Conservation (phyloP, 2,113 vertebrate genomes). For the Aphyosemion australe region DNA sequence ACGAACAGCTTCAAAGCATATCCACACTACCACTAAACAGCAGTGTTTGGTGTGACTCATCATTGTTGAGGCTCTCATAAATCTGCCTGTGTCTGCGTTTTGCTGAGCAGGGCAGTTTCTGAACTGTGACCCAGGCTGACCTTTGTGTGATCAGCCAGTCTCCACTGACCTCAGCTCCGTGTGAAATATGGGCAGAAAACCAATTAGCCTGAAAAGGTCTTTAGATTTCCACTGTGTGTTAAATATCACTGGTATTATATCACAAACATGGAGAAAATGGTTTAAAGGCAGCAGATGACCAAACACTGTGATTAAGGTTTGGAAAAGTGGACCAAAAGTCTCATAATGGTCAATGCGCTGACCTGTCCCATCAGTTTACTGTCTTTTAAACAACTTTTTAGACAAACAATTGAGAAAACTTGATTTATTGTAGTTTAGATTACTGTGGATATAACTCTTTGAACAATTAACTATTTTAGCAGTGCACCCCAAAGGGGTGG, state of each 20-base stretch:
- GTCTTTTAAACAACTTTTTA: too few species aligned
- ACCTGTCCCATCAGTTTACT: not conserved
- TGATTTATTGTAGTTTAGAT: too few species aligned
- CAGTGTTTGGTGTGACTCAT: not conserved
- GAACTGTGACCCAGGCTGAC: slow-evolving; percentile 5
- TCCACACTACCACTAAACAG: not conserved
- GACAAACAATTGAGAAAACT: too few species aligned
- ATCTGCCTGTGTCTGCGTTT: not conserved
- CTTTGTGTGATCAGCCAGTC: not conserved
- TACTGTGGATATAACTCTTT: too few species aligned
- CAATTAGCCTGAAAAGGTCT: not conserved
- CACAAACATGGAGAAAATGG: not conserved
- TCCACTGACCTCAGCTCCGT: not conserved
- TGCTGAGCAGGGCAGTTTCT: slow-evolving; percentile 2
- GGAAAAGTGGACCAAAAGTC: too few species aligned
- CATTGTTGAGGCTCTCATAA: not conserved
- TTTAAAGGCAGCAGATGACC: too few species aligned
- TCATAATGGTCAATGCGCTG: too few species aligned
- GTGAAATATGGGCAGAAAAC: not conserved
- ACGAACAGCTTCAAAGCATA: not conserved
- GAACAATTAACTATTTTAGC: too few species aligned
- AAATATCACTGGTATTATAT: not conserved
- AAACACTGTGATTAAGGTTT: too few species aligned
- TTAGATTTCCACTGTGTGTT: not conserved
- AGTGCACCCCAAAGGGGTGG: too few species aligned